Evolutionary conservation across 2,888 invertebrate species (phyloP).

Genomic region (Mellilla xanthometata): DNA sequence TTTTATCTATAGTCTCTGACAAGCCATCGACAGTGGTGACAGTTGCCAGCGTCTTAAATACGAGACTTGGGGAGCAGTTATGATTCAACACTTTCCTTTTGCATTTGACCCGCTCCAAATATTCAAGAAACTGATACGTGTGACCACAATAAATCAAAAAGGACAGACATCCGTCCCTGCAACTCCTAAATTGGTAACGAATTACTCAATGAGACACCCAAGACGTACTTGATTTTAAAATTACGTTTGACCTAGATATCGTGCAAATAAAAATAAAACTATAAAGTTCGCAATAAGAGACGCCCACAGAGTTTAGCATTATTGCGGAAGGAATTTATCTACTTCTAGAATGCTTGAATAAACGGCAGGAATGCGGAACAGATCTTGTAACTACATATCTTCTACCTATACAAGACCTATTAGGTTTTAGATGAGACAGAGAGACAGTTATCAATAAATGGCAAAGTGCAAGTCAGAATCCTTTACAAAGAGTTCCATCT

Average conservation of each 20-base stretch:
- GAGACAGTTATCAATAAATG: too few relatives aligned
- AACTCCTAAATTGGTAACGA: slow-evolving; percentile 19
- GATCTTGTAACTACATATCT: not conserved
- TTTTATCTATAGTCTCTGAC: too few relatives aligned
- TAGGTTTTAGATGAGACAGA: too few relatives aligned
- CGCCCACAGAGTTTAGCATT: slow-evolving; percentile 29
- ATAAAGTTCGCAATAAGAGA: slow-evolving; percentile 32
- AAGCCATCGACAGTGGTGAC: too few relatives aligned
- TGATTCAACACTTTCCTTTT: not conserved
- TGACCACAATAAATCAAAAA: slow-evolving; percentile 7
- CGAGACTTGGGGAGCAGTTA: too few relatives aligned
- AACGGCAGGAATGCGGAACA: slow-evolving; percentile 2
- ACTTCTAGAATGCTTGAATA: not conserved
- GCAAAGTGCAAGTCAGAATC: too few relatives aligned
- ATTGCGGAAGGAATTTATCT: slow-evolving; percentile 2
- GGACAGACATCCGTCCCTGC: slow-evolving; percentile 18
- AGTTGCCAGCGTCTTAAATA: too few relatives aligned
- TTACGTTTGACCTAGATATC: slow-evolving; percentile 30
- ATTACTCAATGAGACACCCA: slow-evolving; percentile 20
- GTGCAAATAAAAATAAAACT: slow-evolving; percentile 20
- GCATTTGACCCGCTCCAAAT: not conserved
- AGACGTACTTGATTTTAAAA: slow-evolving; percentile 27
- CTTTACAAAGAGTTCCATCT: too few relatives aligned
- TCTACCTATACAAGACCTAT: too few relatives aligned
- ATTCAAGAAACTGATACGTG: not conserved